Conservation (phyloP, 2,113 vertebrate species). For the Eidolon helvum region DNA sequence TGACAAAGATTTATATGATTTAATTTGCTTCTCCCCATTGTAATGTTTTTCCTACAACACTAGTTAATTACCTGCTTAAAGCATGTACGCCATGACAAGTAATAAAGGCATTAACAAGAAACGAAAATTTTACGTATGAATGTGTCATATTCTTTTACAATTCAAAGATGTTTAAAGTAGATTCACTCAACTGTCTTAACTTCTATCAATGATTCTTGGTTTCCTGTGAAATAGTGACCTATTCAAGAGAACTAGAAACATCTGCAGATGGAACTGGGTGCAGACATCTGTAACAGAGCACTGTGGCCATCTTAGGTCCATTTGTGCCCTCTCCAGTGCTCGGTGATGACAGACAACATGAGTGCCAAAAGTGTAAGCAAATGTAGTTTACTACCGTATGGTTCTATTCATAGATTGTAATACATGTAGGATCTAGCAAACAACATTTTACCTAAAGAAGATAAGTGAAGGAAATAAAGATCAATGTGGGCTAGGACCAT, state of each 20-base stretch:
- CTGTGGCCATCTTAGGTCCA: neutral
- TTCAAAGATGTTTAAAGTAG: neutral
- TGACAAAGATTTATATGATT: neutral
- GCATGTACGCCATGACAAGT: neutral
- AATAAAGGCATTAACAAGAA: neutral
- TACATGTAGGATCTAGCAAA: neutral
- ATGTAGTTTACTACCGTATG: neutral
- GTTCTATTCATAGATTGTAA: neutral
- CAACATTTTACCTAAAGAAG: neutral
- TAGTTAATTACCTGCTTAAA: neutral
- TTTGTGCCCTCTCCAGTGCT: neutral
- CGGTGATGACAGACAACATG: neutral
- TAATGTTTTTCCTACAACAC: neutral
- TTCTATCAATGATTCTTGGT: neutral
- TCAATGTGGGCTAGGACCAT: neutral
- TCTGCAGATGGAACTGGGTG: neutral
- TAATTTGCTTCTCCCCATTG: neutral
- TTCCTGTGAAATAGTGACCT: neutral
- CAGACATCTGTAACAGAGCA: neutral
- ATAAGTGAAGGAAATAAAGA: neutral
- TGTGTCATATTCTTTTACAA: neutral
- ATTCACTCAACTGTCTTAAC: neutral
- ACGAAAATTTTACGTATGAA: neutral
- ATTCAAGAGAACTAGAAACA: neutral
- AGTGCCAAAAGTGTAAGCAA: neutral